phyloP scores from a whole-genome alignment of 2,113 vertebrate genomes.

The Chloropsis cyanopogon region DNA sequence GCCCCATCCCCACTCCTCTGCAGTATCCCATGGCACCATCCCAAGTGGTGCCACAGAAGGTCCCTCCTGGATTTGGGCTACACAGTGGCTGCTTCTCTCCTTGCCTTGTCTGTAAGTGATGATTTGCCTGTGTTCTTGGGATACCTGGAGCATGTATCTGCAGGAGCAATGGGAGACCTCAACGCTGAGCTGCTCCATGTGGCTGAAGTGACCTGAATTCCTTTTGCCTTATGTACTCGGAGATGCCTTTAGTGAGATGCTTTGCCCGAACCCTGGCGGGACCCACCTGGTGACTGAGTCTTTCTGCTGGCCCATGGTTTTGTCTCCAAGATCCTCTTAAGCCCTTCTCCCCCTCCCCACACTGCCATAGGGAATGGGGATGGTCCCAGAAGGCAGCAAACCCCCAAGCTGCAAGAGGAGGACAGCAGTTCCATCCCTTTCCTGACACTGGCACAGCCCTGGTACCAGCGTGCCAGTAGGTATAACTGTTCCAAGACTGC shows the following conservation, averaged over 20 bases:
- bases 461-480: background rate
- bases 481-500: background rate
- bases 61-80: background rate
- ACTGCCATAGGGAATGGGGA: background rate
- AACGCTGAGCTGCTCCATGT: background rate
- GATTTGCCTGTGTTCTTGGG: background rate
- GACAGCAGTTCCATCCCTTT: background rate
- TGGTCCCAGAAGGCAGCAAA: background rate
- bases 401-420: background rate
- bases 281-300: background rate
- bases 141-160: background rate
- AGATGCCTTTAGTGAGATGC: slow-evolving; percentile 23
- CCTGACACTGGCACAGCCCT: fast-evolving
- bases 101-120: background rate
- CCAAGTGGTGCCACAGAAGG: background rate
- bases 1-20: background rate
- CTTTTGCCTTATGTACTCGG: slow-evolving; percentile 47
- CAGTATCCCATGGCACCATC: background rate
- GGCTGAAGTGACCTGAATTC: background rate
- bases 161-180: background rate
- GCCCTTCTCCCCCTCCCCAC: background rate
- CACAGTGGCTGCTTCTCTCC: background rate
- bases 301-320: background rate
- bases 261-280: background rate
- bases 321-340: background rate